These are phyloP conservation scores for Xanthia togata DNA, from an alignment of 2,888 invertebrate genomes.

Conservation along the genomic window DNA sequence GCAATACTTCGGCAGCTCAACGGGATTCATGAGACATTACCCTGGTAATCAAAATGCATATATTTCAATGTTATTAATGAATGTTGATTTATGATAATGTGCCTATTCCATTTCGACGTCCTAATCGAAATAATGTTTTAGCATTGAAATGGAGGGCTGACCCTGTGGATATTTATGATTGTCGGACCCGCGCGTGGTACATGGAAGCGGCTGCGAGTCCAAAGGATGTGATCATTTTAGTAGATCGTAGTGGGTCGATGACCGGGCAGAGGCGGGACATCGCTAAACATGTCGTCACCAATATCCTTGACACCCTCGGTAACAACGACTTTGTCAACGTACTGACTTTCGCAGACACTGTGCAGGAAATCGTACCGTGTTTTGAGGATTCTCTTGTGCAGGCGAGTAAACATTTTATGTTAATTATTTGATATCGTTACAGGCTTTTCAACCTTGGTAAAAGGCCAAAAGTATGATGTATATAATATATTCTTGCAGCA, in stretches of 20 bases:
- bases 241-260: conserved; percentile 98
- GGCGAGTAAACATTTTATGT: conserved; percentile 84
- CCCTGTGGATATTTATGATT: conserved; percentile 98
- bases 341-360: conserved; percentile 96
- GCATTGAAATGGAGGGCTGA: conserved; percentile 95
- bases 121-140: conserved; percentile 64
- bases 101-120: background rate
- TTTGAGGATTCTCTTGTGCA: conserved; percentile 97
- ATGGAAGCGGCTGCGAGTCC: conserved; percentile 99
- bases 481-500: conserved; percentile 4
- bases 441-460: background rate
- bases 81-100: conserved; percentile 13
- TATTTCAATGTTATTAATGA: background rate
- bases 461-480: background rate
- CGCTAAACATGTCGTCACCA: conserved; percentile 95
- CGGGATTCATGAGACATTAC: conserved; percentile 99
- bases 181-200: conserved; percentile 98
- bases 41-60: conserved; percentile 92
- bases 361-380: conserved; percentile 96
- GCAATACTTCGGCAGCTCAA: conserved; percentile 99
- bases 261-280: conserved; percentile 96
- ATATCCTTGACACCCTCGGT: conserved; percentile 98
- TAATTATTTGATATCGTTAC: background rate
- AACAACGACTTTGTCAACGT: conserved; percentile 99
- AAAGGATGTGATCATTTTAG: conserved; percentile 96